Evolutionary conservation across 2,113 vertebrate genomes (phyloP).

Genomic region (Oreotrochilus melanogaster): DNA sequence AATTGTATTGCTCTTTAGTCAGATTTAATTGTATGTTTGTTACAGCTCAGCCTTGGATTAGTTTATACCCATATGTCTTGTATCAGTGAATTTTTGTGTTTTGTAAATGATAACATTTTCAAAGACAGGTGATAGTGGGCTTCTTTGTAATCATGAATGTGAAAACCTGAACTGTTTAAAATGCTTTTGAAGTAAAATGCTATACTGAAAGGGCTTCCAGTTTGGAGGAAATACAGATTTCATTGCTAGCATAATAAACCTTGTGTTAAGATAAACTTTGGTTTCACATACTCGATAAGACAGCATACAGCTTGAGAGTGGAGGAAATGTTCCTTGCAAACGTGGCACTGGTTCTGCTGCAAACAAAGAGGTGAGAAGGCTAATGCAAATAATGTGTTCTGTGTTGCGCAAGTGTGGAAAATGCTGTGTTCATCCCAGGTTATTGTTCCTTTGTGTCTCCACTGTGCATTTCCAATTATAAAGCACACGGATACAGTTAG

Average conservation of each 20-base stretch:
- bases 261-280: not conserved
- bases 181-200: not conserved
- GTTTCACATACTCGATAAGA: not conserved
- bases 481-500: not conserved
- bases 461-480: not conserved
- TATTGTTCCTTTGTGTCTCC: not conserved
- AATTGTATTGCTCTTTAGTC: not conserved
- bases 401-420: not conserved
- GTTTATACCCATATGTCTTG: not conserved
- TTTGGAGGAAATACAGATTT: not conserved
- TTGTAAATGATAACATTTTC: not conserved
- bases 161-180: not conserved
- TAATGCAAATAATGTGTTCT: not conserved
- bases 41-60: not conserved
- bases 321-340: constrained; percentile 9
- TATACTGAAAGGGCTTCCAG: not conserved
- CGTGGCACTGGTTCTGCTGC: not conserved
- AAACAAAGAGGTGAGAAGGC: not conserved
- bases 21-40: not conserved
- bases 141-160: not conserved
- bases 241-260: not conserved
- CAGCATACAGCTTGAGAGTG: not conserved
- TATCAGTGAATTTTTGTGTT: not conserved
- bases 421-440: not conserved
- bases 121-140: not conserved